Percentiles rank a stretch among this genome's conserved stretches.
Evolutionary conservation across 1,140 invertebrate genomes (phyloP).

Genomic region (Euwallacea similis): DNA sequence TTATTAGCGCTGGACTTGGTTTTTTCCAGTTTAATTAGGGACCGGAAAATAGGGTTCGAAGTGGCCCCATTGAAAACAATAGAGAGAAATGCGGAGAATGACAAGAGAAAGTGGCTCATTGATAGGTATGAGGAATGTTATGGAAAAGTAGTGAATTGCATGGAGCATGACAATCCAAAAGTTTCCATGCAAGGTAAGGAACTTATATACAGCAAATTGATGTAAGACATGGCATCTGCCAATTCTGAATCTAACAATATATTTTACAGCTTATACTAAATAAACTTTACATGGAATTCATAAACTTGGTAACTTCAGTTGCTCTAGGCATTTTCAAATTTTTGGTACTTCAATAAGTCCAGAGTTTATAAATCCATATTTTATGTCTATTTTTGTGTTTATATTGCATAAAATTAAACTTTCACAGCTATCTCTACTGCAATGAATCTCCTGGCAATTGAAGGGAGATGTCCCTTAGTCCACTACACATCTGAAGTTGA

Average conservation of each 20-base stretch:
- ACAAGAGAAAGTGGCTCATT: conserved; percentile 63
- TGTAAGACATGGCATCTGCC: too few species aligned
- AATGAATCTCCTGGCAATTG: conserved; percentile 66
- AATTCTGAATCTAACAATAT: not conserved
- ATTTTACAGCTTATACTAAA: too few species aligned
- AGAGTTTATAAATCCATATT: not conserved
- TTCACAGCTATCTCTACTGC: conserved; percentile 62
- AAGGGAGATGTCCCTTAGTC: conserved; percentile 66
- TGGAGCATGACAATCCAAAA: conserved; percentile 57
- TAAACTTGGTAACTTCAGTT: too few species aligned
- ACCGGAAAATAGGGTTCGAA: conserved; percentile 63
- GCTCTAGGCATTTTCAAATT: too few species aligned
- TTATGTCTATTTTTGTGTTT: conserved; percentile 18
- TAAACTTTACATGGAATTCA: too few species aligned
- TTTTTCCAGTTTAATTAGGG: conserved; percentile 66
- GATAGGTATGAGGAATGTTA: conserved; percentile 65
- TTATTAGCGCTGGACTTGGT: conserved; percentile 69
- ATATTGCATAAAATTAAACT: too few species aligned
- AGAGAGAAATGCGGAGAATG: conserved; percentile 61
- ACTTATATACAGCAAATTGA: not conserved
- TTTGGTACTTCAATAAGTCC: not conserved
- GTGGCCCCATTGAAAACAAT: conserved; percentile 58
- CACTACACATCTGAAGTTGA: conserved; percentile 50
- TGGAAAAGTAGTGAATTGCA: conserved; percentile 57
- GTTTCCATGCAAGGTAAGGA: conserved; percentile 58